Evolutionary conservation across 1,140 invertebrate species (phyloP).

Genomic region (Drosophila nikananu): DNA sequence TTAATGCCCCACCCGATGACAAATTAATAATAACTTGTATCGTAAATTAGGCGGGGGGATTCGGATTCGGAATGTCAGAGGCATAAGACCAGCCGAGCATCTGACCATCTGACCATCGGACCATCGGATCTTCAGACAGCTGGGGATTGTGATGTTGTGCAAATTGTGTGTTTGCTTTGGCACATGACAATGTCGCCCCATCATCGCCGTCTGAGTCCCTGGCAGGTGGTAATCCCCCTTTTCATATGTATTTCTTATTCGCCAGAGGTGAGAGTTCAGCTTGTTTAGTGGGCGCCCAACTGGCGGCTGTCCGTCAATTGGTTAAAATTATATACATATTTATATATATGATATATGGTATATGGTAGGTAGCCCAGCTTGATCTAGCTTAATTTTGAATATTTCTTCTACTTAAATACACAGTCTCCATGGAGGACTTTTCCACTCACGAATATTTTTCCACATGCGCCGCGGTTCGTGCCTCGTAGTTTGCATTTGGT

Average conservation of each 20-base stretch:
- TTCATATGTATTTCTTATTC: conserved; percentile 20
- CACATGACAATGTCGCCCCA: conserved; percentile 45
- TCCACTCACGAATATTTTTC: conserved; percentile 17
- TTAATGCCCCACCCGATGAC: conserved; percentile 71
- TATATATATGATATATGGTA: background rate
- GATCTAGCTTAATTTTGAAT: background rate
- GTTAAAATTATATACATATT: background rate
- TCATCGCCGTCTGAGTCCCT: conserved; percentile 19
- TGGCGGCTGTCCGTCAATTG: conserved; percentile 54
- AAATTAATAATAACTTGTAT: conserved; percentile 85
- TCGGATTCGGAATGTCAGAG: conserved; percentile 20
- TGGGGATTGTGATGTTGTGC: conserved; percentile 41
- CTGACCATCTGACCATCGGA: conserved; percentile 1
- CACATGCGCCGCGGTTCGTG: conserved; percentile 30
- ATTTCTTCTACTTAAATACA: conserved; percentile 1
- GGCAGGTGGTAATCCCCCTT: conserved; percentile 53
- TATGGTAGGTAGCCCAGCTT: no score
- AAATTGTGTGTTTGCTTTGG: conserved; percentile 51
- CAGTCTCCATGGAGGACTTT: background rate
- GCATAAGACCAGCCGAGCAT: conserved; percentile 2
- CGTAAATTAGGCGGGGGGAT: conserved; percentile 69
- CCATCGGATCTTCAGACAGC: conserved; percentile 31
- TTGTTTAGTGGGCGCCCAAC: conserved; percentile 65
- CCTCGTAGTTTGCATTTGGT: conserved; percentile 52
- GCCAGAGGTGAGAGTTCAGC: conserved; percentile 75